Base-by-base conservation (phyloP, 2,797 vertebrate genomes). In the Poeciliopsis infans region DNA sequence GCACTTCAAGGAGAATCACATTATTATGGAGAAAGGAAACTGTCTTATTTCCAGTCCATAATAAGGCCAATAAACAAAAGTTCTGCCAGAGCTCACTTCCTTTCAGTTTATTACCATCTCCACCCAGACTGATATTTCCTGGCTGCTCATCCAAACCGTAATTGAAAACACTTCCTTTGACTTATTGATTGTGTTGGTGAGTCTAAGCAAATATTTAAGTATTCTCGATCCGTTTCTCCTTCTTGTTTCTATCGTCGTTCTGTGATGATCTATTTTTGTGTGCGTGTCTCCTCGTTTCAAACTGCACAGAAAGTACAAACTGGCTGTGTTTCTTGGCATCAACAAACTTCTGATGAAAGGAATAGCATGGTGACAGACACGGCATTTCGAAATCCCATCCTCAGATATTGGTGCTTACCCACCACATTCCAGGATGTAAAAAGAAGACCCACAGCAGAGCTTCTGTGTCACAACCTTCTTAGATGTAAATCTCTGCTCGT, bases 151-250 rank as follows among this genome's bases (percentile, higher is more conserved):
- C 74, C 28, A 0, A 77, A 86, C 41, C 84, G 81, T 78, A 88
- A 87, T 85, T 85, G 74, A 90, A 81, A 41, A 11, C 77, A 82
- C 79, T 84, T 89, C 85, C 81, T 78, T 76, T 79, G 81, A 85
- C 76, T 86, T 89, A 90, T 87, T 85, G 89, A 92, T 91, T 81
- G 72, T 78, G 81, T 57, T 51, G 82, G 83, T 15, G 77, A 82
- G 76, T 84, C 75, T 47, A 70, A 86, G 82, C 84, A 75, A 80
- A 51, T 70, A 36, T 36, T 39, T 31, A 36, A 66, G 75, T 77
- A 77, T 82, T 77, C 59, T 77, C 41, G 28, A 73, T 82, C 41
- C 41, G n/a, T 39, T 55, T 80, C 57, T 49, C 81, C 57, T 49
- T 81, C 69, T 45, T 1, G 1, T 75, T 41, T 57, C 47, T 16